A percentile compares a stretch with the other conserved stretches of the same genome.
phyloP scores from a whole-genome alignment of 2,888 invertebrate genomes.

The Lasioglossum pauxillum region DNA sequence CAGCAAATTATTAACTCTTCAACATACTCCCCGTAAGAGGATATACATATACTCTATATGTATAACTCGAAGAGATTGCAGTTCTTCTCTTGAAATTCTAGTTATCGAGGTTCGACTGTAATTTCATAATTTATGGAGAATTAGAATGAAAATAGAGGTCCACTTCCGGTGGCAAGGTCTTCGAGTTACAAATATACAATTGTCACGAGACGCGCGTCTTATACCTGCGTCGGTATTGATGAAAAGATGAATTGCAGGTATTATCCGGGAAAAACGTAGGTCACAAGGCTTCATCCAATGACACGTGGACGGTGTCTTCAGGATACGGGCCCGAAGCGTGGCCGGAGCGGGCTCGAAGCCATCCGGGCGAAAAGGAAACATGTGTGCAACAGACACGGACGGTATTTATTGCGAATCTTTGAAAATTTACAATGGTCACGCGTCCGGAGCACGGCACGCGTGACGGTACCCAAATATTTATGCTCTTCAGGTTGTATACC shows the following conservation, averaged over 20 bases:
- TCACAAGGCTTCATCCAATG: not conserved
- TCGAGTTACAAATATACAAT: not conserved
- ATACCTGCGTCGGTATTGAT: constrained; percentile 23
- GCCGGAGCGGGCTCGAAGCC: constrained; percentile 10
- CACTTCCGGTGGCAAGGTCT: not conserved
- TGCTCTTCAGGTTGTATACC: constrained; percentile 20
- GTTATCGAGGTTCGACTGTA: no score
- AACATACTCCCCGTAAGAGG: no score
- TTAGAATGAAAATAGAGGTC: not conserved
- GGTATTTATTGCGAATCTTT: constrained; percentile 54
- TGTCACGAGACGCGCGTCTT: not conserved
- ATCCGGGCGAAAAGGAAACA: constrained; percentile 51
- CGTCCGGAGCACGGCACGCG: constrained; percentile 48
- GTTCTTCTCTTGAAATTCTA: no score
- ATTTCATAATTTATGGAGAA: not conserved
- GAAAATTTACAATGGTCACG: constrained; percentile 67
- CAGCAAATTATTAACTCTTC: no score
- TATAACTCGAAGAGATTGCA: no score
- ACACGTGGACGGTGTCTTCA: constrained; percentile 42
- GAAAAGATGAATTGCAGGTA: constrained; percentile 39
- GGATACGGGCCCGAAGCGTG: constrained; percentile 37
- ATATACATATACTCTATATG: no score
- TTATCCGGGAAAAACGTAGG: constrained; percentile 12
- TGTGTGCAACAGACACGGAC: constrained; percentile 65
- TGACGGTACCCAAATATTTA: constrained; percentile 65